Evolutionary conservation across 2,888 invertebrate genomes (phyloP).

Genomic region (Dyspetes luteomarginatus): DNA sequence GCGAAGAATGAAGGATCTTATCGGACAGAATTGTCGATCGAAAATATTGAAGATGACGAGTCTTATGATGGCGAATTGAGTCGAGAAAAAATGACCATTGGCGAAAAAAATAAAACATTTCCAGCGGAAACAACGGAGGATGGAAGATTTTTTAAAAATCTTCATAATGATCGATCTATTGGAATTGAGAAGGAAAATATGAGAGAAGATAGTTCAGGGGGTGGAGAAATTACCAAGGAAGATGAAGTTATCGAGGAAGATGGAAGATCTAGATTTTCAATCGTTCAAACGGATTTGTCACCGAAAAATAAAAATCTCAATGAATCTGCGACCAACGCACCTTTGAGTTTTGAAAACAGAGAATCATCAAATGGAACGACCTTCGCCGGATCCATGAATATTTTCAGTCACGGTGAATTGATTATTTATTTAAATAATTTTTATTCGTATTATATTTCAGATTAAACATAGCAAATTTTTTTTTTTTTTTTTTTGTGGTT

Average conservation of each 20-base stretch:
- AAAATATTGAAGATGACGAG: conserved; percentile 65
- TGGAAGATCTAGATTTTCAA: conserved; percentile 30
- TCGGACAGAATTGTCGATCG: conserved; percentile 54
- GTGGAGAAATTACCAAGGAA: conserved; percentile 67
- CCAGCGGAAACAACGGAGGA: conserved; percentile 3
- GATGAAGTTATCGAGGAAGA: conserved; percentile 65
- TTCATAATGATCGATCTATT: conserved; percentile 27
- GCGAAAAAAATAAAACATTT: conserved; percentile 52
- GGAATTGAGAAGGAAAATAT: conserved; percentile 58
- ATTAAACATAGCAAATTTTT: conserved; percentile 20
- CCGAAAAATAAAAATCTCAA: conserved; percentile 52
- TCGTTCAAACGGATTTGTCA: conserved; percentile 20
- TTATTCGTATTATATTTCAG: too few relatives aligned
- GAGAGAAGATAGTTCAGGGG: conserved; percentile 59
- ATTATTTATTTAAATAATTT: conserved; percentile 4
- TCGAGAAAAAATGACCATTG: conserved; percentile 48
- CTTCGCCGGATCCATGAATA: conserved; percentile 78
- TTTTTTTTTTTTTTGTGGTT: too few relatives aligned
- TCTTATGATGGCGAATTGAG: conserved; percentile 67
- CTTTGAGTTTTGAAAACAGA: conserved; percentile 79
- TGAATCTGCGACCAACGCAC: conserved; percentile 51
- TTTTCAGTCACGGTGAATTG: conserved; percentile 76
- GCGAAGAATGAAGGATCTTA: conserved; percentile 52
- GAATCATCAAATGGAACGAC: conserved; percentile 78
- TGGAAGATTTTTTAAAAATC: conserved; percentile 28